A percentile compares a stretch with the other conserved stretches of the same genome.
Conservation (phyloP, 2,113 vertebrate genomes). For the Verasper variegatus region DNA sequence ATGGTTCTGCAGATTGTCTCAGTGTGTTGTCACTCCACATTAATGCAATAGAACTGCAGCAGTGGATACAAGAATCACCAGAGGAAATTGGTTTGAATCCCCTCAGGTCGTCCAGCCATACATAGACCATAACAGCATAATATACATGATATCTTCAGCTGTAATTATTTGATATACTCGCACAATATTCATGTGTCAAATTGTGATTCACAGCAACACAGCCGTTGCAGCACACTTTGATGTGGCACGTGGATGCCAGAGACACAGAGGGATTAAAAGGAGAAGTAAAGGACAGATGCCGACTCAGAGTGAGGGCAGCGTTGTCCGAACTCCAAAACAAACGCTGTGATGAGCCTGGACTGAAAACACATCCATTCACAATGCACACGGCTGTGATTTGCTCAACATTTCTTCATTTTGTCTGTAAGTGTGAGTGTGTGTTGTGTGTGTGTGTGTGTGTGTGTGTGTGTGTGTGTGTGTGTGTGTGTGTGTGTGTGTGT, state of each 20-base stretch:
- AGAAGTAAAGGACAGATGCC: slow-evolving; percentile 31
- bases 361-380: not conserved
- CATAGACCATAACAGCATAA: slow-evolving; percentile 20
- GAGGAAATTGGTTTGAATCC: slow-evolving; percentile 57
- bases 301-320: slow-evolving; percentile 17
- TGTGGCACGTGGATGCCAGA: slow-evolving; percentile 10
- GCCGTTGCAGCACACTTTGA: slow-evolving; percentile 30
- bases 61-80: slow-evolving; percentile 49
- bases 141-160: slow-evolving; percentile 43
- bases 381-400: slow-evolving; percentile 27
- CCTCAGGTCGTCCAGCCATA: slow-evolving; percentile 14
- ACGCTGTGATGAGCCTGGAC: not conserved
- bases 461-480: slow-evolving; percentile 25
- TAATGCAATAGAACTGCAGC: slow-evolving; percentile 45
- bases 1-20: slow-evolving; percentile 56
- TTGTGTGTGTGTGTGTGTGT: not conserved
- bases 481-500: slow-evolving; percentile 14
- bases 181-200: slow-evolving; percentile 24
- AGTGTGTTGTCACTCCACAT: slow-evolving; percentile 45
- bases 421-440: slow-evolving; percentile 18
- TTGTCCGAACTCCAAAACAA: slow-evolving; percentile 9
- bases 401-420: slow-evolving; percentile 2
- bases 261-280: slow-evolving; percentile 36
- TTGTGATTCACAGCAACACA: slow-evolving; percentile 10
- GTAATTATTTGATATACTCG: slow-evolving; percentile 58